Evolutionary conservation across 2,113 vertebrate genomes (phyloP).

Genomic region (Lipophrys pholis): DNA sequence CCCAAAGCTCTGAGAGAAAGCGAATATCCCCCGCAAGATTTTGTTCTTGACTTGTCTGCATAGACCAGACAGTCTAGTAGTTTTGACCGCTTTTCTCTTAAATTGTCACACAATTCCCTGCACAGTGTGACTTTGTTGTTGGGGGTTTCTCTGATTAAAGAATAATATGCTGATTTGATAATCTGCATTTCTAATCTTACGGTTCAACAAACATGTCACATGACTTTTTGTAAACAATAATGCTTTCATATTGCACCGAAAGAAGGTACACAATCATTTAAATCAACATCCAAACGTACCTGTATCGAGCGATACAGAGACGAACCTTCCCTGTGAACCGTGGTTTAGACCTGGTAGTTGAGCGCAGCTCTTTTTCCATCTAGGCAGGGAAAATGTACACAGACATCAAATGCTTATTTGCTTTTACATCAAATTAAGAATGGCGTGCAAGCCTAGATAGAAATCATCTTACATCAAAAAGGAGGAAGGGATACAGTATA

Average conservation of each 20-base stretch:
- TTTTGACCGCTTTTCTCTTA: conserved; percentile 8
- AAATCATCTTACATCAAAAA: neutral
- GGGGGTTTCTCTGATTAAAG: neutral
- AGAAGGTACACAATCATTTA: neutral
- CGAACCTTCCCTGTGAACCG: conserved; percentile 95
- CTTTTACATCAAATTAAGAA: neutral
- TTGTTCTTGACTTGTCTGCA: conserved; percentile 17
- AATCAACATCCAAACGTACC: conserved; percentile 79
- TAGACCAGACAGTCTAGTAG: conserved; percentile 7
- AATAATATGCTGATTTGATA: neutral
- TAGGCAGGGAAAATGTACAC: conserved; percentile 58
- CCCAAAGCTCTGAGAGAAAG: conserved; percentile 29
- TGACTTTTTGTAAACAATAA: neutral
- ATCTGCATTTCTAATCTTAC: neutral
- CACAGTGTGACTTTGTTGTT: neutral
- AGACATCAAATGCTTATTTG: neutral
- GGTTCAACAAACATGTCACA: neutral
- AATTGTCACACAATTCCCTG: neutral
- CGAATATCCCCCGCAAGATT: conserved; percentile 47
- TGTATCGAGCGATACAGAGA: conserved; percentile 96
- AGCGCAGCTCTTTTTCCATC: conserved; percentile 94
- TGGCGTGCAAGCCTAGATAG: no score
- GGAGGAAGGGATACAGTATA: no score
- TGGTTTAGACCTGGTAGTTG: conserved; percentile 88
- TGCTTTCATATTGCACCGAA: neutral